Conservation (phyloP, 2,888 invertebrate genomes). For the Mythimna albipuncta region DNA sequence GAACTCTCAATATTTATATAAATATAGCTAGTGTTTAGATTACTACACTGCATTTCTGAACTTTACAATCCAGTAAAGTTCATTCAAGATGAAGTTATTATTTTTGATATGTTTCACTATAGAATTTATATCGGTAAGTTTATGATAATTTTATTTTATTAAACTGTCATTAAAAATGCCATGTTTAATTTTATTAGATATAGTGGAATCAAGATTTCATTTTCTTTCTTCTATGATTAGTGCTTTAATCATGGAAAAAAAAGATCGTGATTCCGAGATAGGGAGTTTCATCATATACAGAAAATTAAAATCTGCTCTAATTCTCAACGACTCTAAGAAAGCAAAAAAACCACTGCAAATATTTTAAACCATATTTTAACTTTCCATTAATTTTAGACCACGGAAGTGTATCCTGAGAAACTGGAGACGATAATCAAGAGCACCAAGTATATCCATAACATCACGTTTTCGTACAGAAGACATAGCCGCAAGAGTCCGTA, state of each 20-base stretch:
- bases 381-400: slow-evolving; percentile 7
- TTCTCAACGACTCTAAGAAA: too few species aligned
- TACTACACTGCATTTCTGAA: not conserved
- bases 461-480: slow-evolving; percentile 21
- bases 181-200: too few species aligned
- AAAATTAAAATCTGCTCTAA: too few species aligned
- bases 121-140: slow-evolving; percentile 17
- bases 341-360: too few species aligned
- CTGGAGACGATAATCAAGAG: slow-evolving; percentile 17
- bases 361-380: too few species aligned
- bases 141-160: not conserved
- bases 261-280: too few species aligned
- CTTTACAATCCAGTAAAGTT: too few species aligned
- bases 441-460: slow-evolving; percentile 21
- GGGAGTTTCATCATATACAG: too few species aligned
- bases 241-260: too few species aligned
- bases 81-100: slow-evolving; percentile 12
- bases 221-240: too few species aligned
- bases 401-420: slow-evolving; percentile 43
- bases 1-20: slow-evolving; percentile 2
- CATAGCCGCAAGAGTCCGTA: slow-evolving; percentile 31
- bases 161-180: not conserved
- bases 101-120: slow-evolving; percentile 6
- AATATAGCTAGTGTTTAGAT: not conserved
- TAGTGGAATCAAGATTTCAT: too few species aligned